Percentiles rank a stretch among this genome's conserved stretches.
Conservation (phyloP, 2,888 invertebrate genomes). For the Smittia sp. region DNA sequence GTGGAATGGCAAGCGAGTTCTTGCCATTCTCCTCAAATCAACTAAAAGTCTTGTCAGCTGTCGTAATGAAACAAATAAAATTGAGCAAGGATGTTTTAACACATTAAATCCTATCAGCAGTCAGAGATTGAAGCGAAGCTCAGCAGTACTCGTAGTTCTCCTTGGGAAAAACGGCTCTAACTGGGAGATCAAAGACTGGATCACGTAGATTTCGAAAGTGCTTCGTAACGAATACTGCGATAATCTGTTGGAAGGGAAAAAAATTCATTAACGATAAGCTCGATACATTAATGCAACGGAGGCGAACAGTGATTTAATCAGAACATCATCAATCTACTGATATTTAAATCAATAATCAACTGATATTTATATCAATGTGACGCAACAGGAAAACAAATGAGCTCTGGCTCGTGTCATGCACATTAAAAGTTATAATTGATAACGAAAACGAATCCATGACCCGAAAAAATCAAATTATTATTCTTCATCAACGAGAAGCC, state of each 20-base stretch:
- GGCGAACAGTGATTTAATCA: background rate
- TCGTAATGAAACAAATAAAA: background rate
- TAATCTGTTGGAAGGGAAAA: constrained; percentile 61
- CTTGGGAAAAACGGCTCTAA: constrained; percentile 69
- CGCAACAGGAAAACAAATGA: background rate
- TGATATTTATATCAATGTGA: background rate
- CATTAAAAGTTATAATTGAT: constrained; percentile 15
- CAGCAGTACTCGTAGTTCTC: constrained; percentile 50
- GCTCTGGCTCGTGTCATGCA: background rate
- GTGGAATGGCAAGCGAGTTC: background rate
- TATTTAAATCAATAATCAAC: background rate
- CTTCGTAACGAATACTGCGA: constrained; percentile 77
- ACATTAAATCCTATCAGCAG: background rate
- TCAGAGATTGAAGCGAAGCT: background rate
- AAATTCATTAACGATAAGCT: background rate
- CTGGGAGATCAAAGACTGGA: constrained; percentile 65
- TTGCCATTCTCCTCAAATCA: background rate
- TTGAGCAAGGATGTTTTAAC: background rate
- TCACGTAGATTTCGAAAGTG: constrained; percentile 78
- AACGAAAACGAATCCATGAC: background rate
- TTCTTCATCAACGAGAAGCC: too few species aligned
- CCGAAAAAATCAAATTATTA: too few species aligned
- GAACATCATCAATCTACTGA: background rate
- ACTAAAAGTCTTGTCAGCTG: background rate
- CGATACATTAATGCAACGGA: background rate